Percentiles rank a stretch among this genome's conserved stretches.
Evolutionary conservation across 2,888 invertebrate genomes (phyloP).

Genomic region (Hybos culiciformis): DNA sequence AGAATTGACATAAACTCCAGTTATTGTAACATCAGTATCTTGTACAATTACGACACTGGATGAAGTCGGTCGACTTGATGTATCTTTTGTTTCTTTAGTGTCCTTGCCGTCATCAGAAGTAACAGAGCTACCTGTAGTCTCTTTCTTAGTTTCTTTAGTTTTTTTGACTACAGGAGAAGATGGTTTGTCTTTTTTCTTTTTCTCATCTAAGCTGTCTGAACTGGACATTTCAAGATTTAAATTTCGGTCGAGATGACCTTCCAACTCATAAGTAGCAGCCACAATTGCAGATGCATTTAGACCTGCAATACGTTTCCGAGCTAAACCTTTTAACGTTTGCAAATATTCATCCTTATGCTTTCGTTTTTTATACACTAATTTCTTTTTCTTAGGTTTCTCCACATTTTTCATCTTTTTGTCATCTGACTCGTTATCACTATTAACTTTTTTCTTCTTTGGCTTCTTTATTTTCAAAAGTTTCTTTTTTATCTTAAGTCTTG

Average conservation of each 20-base stretch:
- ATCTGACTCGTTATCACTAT: slow-evolving; percentile 36
- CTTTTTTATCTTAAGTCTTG: slow-evolving; percentile 17
- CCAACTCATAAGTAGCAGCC: slow-evolving; percentile 72
- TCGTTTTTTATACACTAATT: slow-evolving; percentile 36
- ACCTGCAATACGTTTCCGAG: slow-evolving; percentile 82
- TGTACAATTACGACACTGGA: slow-evolving; percentile 62
- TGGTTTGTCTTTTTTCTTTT: too few relatives aligned
- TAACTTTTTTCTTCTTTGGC: slow-evolving; percentile 19
- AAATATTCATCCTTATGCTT: slow-evolving; percentile 18
- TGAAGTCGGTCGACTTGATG: slow-evolving; percentile 37
- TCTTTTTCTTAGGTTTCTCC: slow-evolving; percentile 36
- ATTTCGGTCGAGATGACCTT: slow-evolving; percentile 33
- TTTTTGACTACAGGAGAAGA: slow-evolving; percentile 7
- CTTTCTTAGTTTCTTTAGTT: slow-evolving; percentile 1
- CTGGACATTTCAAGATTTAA: slow-evolving; percentile 28
- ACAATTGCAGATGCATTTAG: slow-evolving; percentile 81
- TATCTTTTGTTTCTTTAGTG: slow-evolving; percentile 21
- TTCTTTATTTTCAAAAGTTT: slow-evolving; percentile 27
- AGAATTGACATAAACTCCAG: slow-evolving; percentile 67
- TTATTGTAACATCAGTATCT: slow-evolving; percentile 77
- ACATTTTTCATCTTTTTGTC: slow-evolving; percentile 38
- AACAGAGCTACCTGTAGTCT: neutral
- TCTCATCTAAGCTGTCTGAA: slow-evolving; percentile 30
- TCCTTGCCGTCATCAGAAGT: slow-evolving; percentile 10
- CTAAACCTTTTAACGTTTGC: slow-evolving; percentile 32